Base-by-base conservation (phyloP, 2,888 invertebrate species). In the Oxytorus armatus region DNA sequence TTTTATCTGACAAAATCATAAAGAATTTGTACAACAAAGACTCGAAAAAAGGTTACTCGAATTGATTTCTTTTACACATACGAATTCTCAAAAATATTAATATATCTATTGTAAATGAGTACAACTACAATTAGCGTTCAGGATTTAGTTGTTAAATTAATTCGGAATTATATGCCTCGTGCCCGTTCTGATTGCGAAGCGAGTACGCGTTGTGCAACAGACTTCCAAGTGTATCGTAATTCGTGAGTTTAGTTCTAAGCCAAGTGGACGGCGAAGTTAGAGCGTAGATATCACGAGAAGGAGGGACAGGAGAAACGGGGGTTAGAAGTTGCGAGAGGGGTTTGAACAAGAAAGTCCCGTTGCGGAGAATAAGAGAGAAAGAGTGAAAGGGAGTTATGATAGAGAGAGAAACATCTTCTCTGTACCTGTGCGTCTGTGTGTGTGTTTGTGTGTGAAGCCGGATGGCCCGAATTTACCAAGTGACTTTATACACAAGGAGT, bases 391-490 rank as follows among this genome's bases (percentile, higher is more conserved):
- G n/a, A n/a, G n/a, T n/a, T n/a, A n/a, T n/a, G n/a, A n/a, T n/a
- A 16, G 44, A 57, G 47, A 47, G 18, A 63, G 33, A 21, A 16
- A 29, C 16, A n/a, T n/a, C 29, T 18, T 25, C 39, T 42, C 4
- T 70, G 47, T 44, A n/a, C n/a, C n/a, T n/a, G n/a, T n/a, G n/a
- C n/a, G n/a, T n/a, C n/a, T n/a, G n/a, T n/a, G n/a, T n/a, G n/a
- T n/a, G n/a, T n/a, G n/a, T n/a, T n/a, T n/a, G 33, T 29, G 57
- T 7, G 25, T 18, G 23, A 29, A 61, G 68, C 53, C 49, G 76
- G 61, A 63, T 51, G 76, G 66, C 42, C 76, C 47, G 76, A 66
- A 73, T 77, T 79, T 73, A 44, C 29, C 39, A 44, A 57, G 75
- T 75, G 47, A 63, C 57, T 29, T 61, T 69, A 39, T 63, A 36